Evolutionary conservation across 2,888 invertebrate genomes (phyloP), one percentile per base, ranked within the genome.

Genomic region (Notocelia uddmanniana): DNA sequence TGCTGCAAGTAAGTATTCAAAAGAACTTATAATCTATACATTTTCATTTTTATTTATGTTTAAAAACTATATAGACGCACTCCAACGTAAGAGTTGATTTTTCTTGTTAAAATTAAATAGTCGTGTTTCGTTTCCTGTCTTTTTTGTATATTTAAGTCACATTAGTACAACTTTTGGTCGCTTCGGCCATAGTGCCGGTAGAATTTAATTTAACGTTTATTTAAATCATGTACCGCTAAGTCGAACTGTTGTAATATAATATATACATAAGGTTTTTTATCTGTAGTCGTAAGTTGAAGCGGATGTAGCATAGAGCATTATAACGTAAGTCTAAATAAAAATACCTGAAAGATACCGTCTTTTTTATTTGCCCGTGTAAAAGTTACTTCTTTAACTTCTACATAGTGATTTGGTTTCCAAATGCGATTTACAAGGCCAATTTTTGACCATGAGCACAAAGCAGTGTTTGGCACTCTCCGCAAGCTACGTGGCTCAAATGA

Each of bases 241-340:
- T 60, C 45, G 57, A 68, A 68, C 69, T 77, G 76, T 76, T 79
- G 79, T 79, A 78, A 77, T 76, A 79, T 79, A 78, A 75, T 76
- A 77, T 77, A 67, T 74, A 72, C 18, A 34, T 73, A 74, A 74
- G 75, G 64, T 74, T 73, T 74, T 73, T 76, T 76, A 76, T 76
- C 74, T 76, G 68, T 74, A 77, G 68, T 63, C 71, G 60, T 75
- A 76, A 72, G 71, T 62, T 45, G 63, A 62, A 45, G 26, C 48
- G 71, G 64, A 64, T 69, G 64, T 77, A 77, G 58, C 37, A 69
- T 77, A 78, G 76, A 72, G 5, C 21, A 54, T 64, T 64, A 73
- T 78, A 77, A 68, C 41, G 3, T 80, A 80, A 79, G 80, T 74
- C 78, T 79, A 76, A 78, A 78, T 80, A 79, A 75, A 79, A 79